Percentiles rank a stretch among this genome's conserved stretches.
These are phyloP conservation scores for Agrochola litura DNA, from an alignment of 2,888 invertebrate genomes.

Conservation along the genomic window DNA sequence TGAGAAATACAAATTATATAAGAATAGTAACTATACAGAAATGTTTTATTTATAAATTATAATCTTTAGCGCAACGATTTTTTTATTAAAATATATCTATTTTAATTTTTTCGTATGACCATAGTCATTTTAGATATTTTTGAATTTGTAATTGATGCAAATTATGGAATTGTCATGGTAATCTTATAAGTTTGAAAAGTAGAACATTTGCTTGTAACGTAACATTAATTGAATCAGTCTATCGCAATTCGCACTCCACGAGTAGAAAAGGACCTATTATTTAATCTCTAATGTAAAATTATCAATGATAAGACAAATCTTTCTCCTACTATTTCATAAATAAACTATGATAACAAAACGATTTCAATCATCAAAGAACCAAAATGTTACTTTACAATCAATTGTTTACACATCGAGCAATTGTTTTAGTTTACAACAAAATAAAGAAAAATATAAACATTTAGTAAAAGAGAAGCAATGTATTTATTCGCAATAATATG, in stretches of 20 bases:
- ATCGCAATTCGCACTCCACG: background rate
- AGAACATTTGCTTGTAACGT: conserved; percentile 46
- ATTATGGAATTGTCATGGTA: conserved; percentile 55
- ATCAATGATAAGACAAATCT: background rate
- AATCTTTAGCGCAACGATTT: conserved; percentile 50
- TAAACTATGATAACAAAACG: background rate
- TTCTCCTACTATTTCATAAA: background rate
- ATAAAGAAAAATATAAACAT: conserved; percentile 43
- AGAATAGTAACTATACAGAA: conserved; percentile 52
- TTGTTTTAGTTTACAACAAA: conserved; percentile 69
- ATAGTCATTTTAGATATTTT: conserved; percentile 38
- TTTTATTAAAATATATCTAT: conserved; percentile 34
- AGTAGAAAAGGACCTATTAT: background rate
- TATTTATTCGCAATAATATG: conserved; percentile 88
- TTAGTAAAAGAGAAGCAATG: conserved; percentile 79
- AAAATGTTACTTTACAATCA: conserved; percentile 49
- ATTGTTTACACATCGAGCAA: conserved; percentile 48
- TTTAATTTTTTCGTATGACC: conserved; percentile 38
- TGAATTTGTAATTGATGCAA: conserved; percentile 34
- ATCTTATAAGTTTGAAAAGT: conserved; percentile 32
- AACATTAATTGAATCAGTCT: background rate
- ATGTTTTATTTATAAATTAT: conserved; percentile 60
- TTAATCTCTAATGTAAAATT: background rate
- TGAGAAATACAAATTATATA: conserved; percentile 67
- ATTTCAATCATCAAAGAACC: conserved; percentile 17